phyloP scores from a whole-genome alignment of 2,888 invertebrate genomes.

The Cheilosia vulpina region DNA sequence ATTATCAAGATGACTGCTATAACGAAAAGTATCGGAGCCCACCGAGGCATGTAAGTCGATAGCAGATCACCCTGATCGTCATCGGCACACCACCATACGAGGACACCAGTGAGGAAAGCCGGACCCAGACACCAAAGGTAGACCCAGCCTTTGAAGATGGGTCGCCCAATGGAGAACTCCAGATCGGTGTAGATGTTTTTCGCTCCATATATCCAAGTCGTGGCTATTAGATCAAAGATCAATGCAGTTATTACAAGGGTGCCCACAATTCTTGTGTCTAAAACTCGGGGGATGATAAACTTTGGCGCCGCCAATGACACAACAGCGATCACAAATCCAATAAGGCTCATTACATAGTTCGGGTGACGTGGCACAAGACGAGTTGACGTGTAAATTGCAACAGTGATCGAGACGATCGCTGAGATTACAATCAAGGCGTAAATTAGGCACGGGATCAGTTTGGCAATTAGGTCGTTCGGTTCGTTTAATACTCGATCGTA shows the following conservation, averaged over 20 bases:
- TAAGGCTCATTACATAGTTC: constrained; percentile 82
- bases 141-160: constrained; percentile 83
- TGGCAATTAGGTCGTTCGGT: constrained; percentile 77
- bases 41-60: constrained; percentile 81
- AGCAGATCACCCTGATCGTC: constrained; percentile 81
- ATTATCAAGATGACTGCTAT: constrained; percentile 81
- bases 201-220: constrained; percentile 83
- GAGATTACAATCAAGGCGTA: constrained; percentile 81
- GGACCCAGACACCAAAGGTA: constrained; percentile 82
- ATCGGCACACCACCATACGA: constrained; percentile 84
- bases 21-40: constrained; percentile 82
- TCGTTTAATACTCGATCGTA: constrained; percentile 81
- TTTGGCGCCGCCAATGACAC: constrained; percentile 81
- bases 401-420: constrained; percentile 81
- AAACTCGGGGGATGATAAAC: constrained; percentile 80
- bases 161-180: constrained; percentile 83
- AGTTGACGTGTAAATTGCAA: constrained; percentile 82
- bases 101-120: constrained; percentile 80
- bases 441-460: constrained; percentile 80
- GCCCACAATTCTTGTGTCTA: constrained; percentile 82
- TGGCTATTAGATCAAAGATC: constrained; percentile 82
- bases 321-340: constrained; percentile 81
- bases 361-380: constrained; percentile 82
- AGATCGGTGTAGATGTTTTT: constrained; percentile 83
- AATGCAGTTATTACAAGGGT: constrained; percentile 81